Base-by-base conservation (phyloP, 2,797 vertebrate genomes). In the Myotis vivesi region DNA sequence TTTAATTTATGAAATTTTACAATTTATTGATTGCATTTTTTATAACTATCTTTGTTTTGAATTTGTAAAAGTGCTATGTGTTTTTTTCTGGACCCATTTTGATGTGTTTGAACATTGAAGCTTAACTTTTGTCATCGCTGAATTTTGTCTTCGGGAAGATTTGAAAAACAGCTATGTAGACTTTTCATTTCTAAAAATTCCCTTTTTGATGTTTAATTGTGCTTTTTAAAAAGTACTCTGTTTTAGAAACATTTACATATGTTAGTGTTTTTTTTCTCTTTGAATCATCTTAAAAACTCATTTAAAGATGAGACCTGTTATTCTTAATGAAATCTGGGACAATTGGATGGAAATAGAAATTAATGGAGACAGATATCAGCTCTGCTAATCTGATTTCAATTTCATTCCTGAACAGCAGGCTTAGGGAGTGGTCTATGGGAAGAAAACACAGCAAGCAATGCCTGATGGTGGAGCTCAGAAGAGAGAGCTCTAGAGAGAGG, bases 61-160 rank as follows among this genome's bases (percentile, higher is more conserved):
- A 28, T 83, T 76, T 89, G 9, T 75, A 28, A 64, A 79, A 77
- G 19, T 46, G 19, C 22, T 73, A 6, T 6, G 41, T 44, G 38
- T 77, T 87, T 95, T 95, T 36, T 83, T 73, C 72, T 73, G 16
- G 44, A n/a, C 17, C 80, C 41, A n/a, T 62, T 87, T 92, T n/a
- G 41, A 36, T 77, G 28, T 28, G 22, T 57, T 83, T 53, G 20
- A 87, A 92, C 44, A 62, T 68, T 77, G 77, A 77, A 62, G 8
- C 23, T n/a, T 68, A 69, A 75, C 44, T 15, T 71, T 86, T 89
- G 38, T 86, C 22, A 2, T 59, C 46, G 8, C 62, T 13, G 41
- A 59, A 41, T 41, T 82, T 15, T 33, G 64, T 84, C 94, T 94
- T 68, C 25, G 64, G 76, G 53, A 66, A 94, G 53, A 95, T 55